Evolutionary conservation across 2,113 vertebrate genomes (phyloP).

Genomic region (Prietella phreatophila): DNA sequence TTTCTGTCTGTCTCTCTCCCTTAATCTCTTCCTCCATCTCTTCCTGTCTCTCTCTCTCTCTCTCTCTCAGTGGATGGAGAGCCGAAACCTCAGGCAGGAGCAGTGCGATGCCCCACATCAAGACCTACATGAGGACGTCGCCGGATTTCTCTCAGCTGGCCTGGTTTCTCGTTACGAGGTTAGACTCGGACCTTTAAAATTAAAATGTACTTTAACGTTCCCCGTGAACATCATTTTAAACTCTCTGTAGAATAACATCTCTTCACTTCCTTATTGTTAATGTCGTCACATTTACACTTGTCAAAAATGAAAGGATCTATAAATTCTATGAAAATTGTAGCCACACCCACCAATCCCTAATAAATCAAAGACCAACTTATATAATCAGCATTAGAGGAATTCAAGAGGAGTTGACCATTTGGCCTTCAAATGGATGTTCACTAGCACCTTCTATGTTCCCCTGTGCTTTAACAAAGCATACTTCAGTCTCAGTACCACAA

Average conservation of each 20-base stretch:
- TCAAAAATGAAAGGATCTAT: background rate
- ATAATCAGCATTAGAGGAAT: too few relatives aligned
- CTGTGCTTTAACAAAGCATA: too few relatives aligned
- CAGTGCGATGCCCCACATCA: constrained; percentile 94
- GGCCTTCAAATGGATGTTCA: too few relatives aligned
- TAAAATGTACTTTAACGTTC: background rate
- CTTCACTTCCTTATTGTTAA: background rate
- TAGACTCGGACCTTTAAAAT: constrained; percentile 37
- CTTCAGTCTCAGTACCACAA: too few relatives aligned
- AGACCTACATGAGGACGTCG: constrained; percentile 90
- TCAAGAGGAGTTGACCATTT: too few relatives aligned
- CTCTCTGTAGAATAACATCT: background rate
- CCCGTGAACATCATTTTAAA: background rate
- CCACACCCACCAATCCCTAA: background rate
- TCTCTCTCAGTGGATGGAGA: constrained; percentile 80
- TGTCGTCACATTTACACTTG: background rate
- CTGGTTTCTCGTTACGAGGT: constrained; percentile 97
- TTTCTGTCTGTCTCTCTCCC: background rate
- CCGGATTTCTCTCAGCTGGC: constrained; percentile 85
- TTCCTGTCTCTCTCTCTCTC: background rate
- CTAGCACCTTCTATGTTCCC: too few relatives aligned
- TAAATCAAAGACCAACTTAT: background rate
- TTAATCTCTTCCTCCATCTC: background rate
- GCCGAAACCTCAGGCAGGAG: constrained; percentile 85
- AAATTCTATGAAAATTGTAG: background rate